These are phyloP conservation scores for Micromussa lordhowensis DNA, from an alignment of 92 coral and sea anemone genomes.

Conservation along the genomic window DNA sequence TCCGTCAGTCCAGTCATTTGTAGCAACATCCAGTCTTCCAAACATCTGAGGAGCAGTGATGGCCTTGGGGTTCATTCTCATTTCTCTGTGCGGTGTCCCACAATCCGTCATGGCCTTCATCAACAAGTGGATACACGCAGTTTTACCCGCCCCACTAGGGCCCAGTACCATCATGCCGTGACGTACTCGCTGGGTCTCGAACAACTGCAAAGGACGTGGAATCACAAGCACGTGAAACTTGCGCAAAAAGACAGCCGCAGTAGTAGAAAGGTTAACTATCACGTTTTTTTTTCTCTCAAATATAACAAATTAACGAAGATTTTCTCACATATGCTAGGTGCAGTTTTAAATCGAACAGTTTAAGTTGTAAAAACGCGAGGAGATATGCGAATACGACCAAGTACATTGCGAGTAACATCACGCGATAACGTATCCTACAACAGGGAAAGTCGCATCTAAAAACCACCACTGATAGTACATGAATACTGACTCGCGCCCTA, in stretches of 20 bases:
- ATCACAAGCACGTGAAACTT: no score
- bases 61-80: constrained; percentile 95
- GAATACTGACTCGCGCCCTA: no score
- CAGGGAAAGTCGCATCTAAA: background rate
- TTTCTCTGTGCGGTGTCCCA: constrained; percentile 89
- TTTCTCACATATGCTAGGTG: background rate
- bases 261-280: background rate
- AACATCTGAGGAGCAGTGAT: constrained; percentile 97
- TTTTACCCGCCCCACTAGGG: constrained; percentile 93
- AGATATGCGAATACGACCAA: background rate
- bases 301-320: background rate
- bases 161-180: constrained; percentile 97
- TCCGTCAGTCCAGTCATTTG: constrained; percentile 94
- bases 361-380: background rate
- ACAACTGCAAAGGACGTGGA: constrained; percentile 53
- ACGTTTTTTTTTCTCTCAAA: background rate
- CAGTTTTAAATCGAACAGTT: no score
- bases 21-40: constrained; percentile 86
- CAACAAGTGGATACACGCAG: constrained; percentile 81
- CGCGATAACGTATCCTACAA: no score
- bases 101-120: constrained; percentile 93
- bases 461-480: no score
- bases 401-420: background rate
- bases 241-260: background rate
- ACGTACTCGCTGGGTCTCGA: constrained; percentile 95